phyloP scores from a whole-genome alignment of 2,113 vertebrate genomes.

The Lutjanus erythropterus region DNA sequence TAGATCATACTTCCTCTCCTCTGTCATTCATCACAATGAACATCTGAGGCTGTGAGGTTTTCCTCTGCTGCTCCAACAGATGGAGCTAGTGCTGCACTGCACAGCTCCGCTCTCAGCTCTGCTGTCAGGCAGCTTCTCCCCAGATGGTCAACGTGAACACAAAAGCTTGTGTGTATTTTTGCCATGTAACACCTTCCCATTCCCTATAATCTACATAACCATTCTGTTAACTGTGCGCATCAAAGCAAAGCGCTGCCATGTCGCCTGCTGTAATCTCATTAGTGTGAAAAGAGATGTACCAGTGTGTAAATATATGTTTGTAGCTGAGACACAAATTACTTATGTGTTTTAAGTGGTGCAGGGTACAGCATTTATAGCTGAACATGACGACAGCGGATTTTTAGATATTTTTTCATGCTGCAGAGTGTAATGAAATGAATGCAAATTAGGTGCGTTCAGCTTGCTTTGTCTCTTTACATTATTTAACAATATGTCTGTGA shows the following conservation, averaged over 20 bases:
- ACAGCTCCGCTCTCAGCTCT: not conserved
- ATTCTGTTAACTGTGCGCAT: conserved; percentile 49
- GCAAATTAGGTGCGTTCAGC: not conserved
- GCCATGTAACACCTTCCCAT: conserved; percentile 24
- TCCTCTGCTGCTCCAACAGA: conserved; percentile 65
- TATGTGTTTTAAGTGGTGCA: conserved; percentile 23
- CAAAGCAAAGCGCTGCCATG: conserved; percentile 32
- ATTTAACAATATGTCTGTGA: not conserved
- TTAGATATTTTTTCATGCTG: not conserved
- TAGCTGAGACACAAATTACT: conserved; percentile 14
- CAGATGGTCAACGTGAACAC: conserved; percentile 50
- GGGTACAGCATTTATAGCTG: conserved; percentile 10
- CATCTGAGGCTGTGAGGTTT: not conserved
- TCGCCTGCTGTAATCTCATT: conserved; percentile 49
- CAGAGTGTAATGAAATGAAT: not conserved
- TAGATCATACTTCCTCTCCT: not conserved
- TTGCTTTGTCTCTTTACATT: conserved; percentile 10
- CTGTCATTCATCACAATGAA: conserved; percentile 31
- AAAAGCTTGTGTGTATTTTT: conserved; percentile 42
- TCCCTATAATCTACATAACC: conserved; percentile 56
- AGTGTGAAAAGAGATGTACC: conserved; percentile 34
- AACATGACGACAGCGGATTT: conserved; percentile 14
- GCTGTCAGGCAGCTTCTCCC: conserved; percentile 29
- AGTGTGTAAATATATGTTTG: conserved; percentile 44
- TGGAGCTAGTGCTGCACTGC: conserved; percentile 67